These are phyloP conservation scores for Gambusia affinis DNA, from an alignment of 2,113 vertebrate genomes.

Conservation along the genomic window DNA sequence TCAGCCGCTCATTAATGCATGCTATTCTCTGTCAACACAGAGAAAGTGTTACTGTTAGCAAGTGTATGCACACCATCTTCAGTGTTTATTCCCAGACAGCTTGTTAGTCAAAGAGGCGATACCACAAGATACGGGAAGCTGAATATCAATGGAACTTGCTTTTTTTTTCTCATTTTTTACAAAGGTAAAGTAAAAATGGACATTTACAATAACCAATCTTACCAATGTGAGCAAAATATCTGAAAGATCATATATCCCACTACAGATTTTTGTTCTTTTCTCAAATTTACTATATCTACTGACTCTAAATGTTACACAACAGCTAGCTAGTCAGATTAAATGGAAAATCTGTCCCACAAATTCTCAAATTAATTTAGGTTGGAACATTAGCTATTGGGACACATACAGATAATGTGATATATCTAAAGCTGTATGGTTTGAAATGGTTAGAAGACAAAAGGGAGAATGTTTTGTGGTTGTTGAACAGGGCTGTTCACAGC, in stretches of 20 bases:
- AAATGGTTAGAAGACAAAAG: too few species aligned
- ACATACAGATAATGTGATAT: too few species aligned
- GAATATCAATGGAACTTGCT: background rate
- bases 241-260: background rate
- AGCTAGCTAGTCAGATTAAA: too few species aligned
- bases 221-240: background rate
- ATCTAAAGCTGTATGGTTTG: too few species aligned
- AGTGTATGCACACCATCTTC: background rate
- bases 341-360: too few species aligned
- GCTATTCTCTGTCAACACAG: background rate
- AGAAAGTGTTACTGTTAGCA: slow-evolving; percentile 1
- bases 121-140: background rate
- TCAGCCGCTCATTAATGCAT: background rate
- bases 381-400: too few species aligned
- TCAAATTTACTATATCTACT: too few species aligned
- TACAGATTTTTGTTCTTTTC: too few species aligned
- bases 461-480: too few species aligned
- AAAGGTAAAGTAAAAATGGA: background rate
- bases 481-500: too few species aligned
- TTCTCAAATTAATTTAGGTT: too few species aligned
- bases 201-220: background rate
- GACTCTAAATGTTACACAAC: too few species aligned
- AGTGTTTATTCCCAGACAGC: background rate
- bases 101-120: background rate
- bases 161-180: background rate